A percentile compares a stretch with the other conserved stretches of the same genome.
Evolutionary conservation across 2,888 invertebrate genomes (phyloP).

Genomic region (Caenorhabditis sp.): DNA sequence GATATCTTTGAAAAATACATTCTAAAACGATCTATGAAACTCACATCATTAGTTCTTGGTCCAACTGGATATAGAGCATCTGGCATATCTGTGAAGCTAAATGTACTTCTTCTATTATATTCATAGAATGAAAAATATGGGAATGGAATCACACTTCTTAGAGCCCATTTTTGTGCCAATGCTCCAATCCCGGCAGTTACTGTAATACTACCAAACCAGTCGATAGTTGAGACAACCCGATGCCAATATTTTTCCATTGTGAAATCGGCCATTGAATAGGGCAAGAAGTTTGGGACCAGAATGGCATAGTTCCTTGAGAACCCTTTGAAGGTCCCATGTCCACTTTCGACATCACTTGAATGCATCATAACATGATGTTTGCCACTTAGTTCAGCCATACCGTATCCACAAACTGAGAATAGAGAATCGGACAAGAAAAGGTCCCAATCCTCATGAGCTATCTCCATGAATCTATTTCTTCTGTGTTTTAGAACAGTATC

Average conservation of each 20-base stretch:
- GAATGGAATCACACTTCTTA: constrained; percentile 17
- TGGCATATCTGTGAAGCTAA: constrained; percentile 36
- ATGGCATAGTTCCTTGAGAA: constrained; percentile 36
- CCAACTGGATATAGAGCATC: constrained; percentile 33
- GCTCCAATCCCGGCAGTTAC: constrained; percentile 24
- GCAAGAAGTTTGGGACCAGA: constrained; percentile 32
- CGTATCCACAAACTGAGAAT: constrained; percentile 35
- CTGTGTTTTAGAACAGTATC: constrained; percentile 12
- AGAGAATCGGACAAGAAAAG: constrained; percentile 31
- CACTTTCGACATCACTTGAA: constrained; percentile 41
- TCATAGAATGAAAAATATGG: constrained; percentile 35
- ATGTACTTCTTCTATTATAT: constrained; percentile 25
- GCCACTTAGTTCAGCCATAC: constrained; percentile 24
- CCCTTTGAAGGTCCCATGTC: constrained; percentile 36
- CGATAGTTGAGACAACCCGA: constrained; percentile 29
- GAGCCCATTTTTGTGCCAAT: constrained; percentile 34
- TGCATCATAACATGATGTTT: constrained; percentile 41
- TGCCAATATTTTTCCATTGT: constrained; percentile 28
- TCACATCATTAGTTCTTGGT: constrained; percentile 33
- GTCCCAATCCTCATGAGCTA: constrained; percentile 35
- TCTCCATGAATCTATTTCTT: constrained; percentile 14
- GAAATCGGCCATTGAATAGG: constrained; percentile 34
- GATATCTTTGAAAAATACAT: neutral
- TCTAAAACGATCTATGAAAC: neutral
- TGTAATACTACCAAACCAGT: constrained; percentile 31